A percentile compares a stretch with the other conserved stretches of the same genome.
Evolutionary conservation across 2,797 vertebrate species (phyloP).

Genomic region (Aldrovandia affinis): DNA sequence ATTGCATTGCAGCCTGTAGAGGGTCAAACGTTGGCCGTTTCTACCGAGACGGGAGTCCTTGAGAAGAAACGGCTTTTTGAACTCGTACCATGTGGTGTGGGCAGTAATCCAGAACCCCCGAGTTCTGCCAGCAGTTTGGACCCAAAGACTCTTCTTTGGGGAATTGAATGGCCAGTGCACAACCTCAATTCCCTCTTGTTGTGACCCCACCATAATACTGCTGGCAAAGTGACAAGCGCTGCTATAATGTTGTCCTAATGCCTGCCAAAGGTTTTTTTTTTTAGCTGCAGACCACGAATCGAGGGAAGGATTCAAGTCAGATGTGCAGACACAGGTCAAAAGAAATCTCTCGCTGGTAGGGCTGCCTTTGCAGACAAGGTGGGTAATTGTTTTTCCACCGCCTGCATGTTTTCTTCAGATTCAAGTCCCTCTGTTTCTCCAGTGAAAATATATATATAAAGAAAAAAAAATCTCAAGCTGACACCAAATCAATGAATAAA

Average conservation of each 20-base stretch:
- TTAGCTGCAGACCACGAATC: conserved; percentile 4
- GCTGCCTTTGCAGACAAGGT: not conserved
- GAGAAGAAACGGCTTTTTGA: not conserved
- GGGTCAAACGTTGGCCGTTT: no score
- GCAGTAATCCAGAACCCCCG: not conserved
- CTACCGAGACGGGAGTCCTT: no score
- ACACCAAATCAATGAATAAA: not conserved
- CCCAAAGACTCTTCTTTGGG: conserved; percentile 1
- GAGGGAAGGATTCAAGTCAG: conserved; percentile 6
- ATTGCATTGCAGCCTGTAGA: no score
- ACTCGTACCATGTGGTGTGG: not conserved
- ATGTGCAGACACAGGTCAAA: not conserved
- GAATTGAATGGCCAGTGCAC: not conserved
- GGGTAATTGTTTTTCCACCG: not conserved
- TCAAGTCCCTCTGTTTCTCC: not conserved
- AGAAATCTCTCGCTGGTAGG: not conserved
- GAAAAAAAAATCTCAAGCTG: not conserved
- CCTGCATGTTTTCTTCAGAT: not conserved
- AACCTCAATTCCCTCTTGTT: conserved; percentile 8
- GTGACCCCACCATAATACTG: not conserved
- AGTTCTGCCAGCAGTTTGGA: not conserved
- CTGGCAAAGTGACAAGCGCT: not conserved
- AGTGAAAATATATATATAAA: not conserved
- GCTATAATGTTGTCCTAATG: conserved; percentile 10
- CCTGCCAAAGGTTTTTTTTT: not conserved